phyloP scores from a whole-genome alignment of 1,140 invertebrate species.

The Drosophila parvula region DNA sequence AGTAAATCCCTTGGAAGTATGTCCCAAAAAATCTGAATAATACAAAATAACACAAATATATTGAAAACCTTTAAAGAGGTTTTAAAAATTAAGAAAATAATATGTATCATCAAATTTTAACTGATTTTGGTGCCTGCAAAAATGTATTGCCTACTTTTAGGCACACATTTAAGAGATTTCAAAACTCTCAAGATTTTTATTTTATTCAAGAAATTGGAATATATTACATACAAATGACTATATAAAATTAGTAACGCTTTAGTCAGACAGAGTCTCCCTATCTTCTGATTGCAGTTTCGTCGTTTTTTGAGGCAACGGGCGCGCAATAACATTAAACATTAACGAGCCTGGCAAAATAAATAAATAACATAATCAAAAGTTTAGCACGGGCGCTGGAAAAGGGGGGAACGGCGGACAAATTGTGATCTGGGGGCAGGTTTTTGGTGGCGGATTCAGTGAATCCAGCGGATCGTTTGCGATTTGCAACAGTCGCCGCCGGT shows the following conservation, averaged over 20 bases:
- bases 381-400: conserved; percentile 19
- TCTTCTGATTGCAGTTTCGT: conserved; percentile 1
- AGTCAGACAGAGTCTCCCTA: conserved; percentile 3
- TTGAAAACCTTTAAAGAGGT: not conserved
- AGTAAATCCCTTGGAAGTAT: no score
- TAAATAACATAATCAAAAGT: conserved; percentile 76
- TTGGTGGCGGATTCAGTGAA: conserved; percentile 30
- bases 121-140: no score
- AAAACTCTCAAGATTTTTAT: not conserved
- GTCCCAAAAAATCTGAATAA: no score
- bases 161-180: not conserved
- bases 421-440: conserved; percentile 62
- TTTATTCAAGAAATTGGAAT: not conserved
- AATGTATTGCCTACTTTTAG: not conserved
- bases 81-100: not conserved
- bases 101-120: no score
- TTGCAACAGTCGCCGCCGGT: conserved; percentile 49
- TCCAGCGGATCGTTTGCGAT: conserved; percentile 42
- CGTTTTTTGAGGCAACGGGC: conserved; percentile 9
- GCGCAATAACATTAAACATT: conserved; percentile 49
- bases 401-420: conserved; percentile 51
- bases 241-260: not conserved
- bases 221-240: not conserved
- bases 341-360: conserved; percentile 55
- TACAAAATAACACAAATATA: no score